phyloP scores from a whole-genome alignment of 2,888 invertebrate species.

The Scaptomyza parva region DNA sequence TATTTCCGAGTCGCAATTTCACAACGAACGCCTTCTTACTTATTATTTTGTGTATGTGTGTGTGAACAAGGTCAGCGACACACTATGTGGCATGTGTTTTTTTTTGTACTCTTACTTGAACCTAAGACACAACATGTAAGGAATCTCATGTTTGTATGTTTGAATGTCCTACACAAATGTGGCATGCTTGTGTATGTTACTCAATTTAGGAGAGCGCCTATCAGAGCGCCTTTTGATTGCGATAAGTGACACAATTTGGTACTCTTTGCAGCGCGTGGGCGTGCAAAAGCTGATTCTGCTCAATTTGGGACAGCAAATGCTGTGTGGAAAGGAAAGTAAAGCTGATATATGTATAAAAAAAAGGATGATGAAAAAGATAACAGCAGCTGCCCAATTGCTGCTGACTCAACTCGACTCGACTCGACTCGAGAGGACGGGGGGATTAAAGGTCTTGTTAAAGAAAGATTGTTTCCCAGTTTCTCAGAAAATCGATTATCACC shows the following conservation, averaged over 20 bases:
- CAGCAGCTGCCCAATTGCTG: slow-evolving; percentile 32
- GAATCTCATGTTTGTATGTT: neutral
- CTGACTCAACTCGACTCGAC: too few species aligned
- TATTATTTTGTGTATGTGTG: too few species aligned
- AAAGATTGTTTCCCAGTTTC: neutral
- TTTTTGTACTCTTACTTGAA: too few species aligned
- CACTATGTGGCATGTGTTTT: too few species aligned
- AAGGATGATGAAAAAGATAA: slow-evolving; percentile 9
- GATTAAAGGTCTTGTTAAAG: neutral
- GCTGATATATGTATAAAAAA: neutral
- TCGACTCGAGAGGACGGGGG: too few species aligned
- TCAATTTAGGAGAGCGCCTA: slow-evolving; percentile 20
- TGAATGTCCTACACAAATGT: neutral
- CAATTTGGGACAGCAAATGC: slow-evolving; percentile 24
- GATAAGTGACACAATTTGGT: slow-evolving; percentile 48
- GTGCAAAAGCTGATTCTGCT: slow-evolving; percentile 40
- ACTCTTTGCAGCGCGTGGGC: slow-evolving; percentile 20
- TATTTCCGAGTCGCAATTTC: too few species aligned
- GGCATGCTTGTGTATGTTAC: neutral
- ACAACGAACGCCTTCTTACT: too few species aligned
- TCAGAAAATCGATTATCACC: slow-evolving; percentile 21
- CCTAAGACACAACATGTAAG: neutral
- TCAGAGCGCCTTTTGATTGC: slow-evolving; percentile 34
- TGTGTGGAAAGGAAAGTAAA: slow-evolving; percentile 4
- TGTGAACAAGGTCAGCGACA: neutral